These are phyloP conservation scores for Caenorhabditis sp. DNA, from an alignment of 2,888 invertebrate genomes.

Conservation along the genomic window DNA sequence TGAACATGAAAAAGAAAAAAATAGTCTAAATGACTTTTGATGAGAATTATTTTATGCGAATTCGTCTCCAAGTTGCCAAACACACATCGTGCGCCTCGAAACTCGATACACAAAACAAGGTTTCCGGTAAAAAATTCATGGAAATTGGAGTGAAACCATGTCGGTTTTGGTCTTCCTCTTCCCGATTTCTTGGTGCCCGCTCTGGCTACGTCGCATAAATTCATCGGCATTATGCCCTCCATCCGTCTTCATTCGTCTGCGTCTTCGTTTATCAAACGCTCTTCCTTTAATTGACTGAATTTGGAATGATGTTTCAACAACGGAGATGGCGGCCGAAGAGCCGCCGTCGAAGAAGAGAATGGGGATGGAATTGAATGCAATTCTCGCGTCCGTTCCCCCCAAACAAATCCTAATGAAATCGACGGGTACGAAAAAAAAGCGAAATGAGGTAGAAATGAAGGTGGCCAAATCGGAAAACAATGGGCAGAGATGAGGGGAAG, in stretches of 20 bases:
- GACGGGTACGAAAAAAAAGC: too few species aligned
- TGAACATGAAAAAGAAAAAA: too few species aligned
- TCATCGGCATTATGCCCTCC: conserved; percentile 17
- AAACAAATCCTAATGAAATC: background rate
- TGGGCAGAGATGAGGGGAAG: background rate
- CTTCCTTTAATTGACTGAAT: conserved; percentile 27
- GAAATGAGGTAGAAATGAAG: conserved; percentile 16
- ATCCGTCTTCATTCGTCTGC: conserved; percentile 6
- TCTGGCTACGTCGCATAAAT: conserved; percentile 12
- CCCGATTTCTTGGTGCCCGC: conserved; percentile 2
- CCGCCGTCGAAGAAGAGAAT: background rate
- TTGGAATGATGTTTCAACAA: conserved; percentile 11
- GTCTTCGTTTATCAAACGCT: conserved; percentile 9
- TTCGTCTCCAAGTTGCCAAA: background rate
- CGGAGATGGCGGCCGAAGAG: background rate
- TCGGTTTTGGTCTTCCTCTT: background rate
- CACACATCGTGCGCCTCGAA: background rate
- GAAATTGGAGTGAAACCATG: conserved; percentile 7
- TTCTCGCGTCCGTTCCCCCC: background rate
- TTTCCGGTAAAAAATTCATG: conserved; percentile 7
- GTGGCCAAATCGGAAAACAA: conserved; percentile 14
- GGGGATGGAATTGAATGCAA: background rate
- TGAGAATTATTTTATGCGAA: background rate
- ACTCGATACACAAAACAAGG: conserved; percentile 13
- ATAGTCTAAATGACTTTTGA: background rate